Percentiles rank a stretch among this genome's conserved stretches.
Conservation (phyloP, 1,140 invertebrate genomes). For the Eriocheir sinensis region DNA sequence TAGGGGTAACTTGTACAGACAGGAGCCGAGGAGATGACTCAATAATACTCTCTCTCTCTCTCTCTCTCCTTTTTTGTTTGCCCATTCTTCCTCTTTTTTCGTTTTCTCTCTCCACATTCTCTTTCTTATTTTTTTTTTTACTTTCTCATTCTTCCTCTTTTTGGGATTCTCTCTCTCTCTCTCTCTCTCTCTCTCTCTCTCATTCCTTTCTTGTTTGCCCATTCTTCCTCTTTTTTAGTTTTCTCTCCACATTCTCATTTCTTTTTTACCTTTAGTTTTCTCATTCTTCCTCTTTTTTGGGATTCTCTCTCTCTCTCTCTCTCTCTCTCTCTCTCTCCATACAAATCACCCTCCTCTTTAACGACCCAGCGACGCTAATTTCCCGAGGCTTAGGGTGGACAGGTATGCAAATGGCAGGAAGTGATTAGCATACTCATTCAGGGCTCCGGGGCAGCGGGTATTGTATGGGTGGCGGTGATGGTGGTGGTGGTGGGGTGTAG, state of each 20-base stretch:
- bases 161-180: neutral
- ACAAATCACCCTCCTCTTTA: neutral
- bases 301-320: constrained; percentile 23
- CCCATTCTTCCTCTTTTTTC: too few relatives aligned
- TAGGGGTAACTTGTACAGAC: too few relatives aligned
- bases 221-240: too few relatives aligned
- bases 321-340: neutral
- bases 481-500: constrained; percentile 8
- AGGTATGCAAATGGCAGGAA: neutral
- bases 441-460: neutral
- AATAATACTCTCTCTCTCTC: too few relatives aligned
- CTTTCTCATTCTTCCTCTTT: too few relatives aligned
- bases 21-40: too few relatives aligned
- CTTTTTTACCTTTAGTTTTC: neutral
- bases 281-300: constrained; percentile 24
- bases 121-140: too few relatives aligned
- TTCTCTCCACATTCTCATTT: too few relatives aligned
- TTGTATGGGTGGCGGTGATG: neutral
- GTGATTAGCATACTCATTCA: neutral
- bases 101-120: too few relatives aligned
- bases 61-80: neutral
- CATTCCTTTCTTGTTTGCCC: too few relatives aligned
- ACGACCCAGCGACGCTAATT: constrained; percentile 10
- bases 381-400: neutral
- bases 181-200: too few relatives aligned